Conservation (phyloP, 2,888 invertebrate species). For the Cepaea hortensis region DNA sequence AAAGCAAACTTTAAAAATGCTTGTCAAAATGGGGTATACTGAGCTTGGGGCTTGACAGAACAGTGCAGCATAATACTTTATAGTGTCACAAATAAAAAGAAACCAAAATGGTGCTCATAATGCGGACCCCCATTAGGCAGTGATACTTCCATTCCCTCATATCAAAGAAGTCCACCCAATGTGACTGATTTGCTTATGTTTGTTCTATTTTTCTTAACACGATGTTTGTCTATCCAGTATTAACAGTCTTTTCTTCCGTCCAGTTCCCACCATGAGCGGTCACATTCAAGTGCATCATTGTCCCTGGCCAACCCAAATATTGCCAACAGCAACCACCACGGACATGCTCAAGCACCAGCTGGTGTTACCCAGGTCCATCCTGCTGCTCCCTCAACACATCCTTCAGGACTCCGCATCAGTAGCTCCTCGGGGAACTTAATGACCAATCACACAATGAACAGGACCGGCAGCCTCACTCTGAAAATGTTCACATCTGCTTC, state of each 20-base stretch:
- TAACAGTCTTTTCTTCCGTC: not conserved
- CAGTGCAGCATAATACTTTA: too few species aligned
- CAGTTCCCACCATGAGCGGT: slow-evolving; percentile 19
- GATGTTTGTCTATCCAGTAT: too few species aligned
- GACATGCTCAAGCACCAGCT: slow-evolving; percentile 4
- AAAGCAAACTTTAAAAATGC: too few species aligned
- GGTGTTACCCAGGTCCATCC: not conserved
- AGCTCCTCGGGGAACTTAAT: slow-evolving; percentile 1
- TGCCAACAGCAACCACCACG: slow-evolving; percentile 17
- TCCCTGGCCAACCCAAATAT: not conserved
- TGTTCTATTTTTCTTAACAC: too few species aligned
- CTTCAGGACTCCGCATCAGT: not conserved
- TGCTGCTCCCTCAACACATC: not conserved
- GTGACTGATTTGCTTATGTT: too few species aligned
- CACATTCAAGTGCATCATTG: slow-evolving; percentile 33
- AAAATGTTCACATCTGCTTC: slow-evolving; percentile 28
- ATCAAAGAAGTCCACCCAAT: too few species aligned
- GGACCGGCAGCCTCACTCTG: not conserved
- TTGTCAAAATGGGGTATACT: too few species aligned
- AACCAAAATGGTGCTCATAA: too few species aligned
- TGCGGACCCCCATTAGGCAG: too few species aligned
- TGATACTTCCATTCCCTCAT: too few species aligned
- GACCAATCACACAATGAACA: not conserved
- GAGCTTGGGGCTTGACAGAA: too few species aligned
- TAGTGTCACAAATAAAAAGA: too few species aligned